A percentile compares a stretch with the other conserved stretches of the same genome.
phyloP scores from a whole-genome alignment of 2,113 vertebrate species.

The Oncorhynchus keta region DNA sequence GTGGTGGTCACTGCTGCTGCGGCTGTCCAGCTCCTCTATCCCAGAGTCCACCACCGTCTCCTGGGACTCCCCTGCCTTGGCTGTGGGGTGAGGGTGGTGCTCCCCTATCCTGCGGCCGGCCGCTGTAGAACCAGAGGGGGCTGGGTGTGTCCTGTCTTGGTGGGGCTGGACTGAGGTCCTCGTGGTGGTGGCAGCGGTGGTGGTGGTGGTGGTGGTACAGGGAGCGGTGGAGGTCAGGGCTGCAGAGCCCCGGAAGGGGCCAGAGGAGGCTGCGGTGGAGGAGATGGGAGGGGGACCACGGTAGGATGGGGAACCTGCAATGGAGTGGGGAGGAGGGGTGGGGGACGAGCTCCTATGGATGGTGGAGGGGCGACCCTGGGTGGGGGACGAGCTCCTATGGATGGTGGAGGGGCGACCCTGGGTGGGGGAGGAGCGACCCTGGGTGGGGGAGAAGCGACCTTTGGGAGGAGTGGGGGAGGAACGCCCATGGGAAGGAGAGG shows the following conservation, averaged over 20 bases:
- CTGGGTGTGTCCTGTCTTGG: constrained; percentile 37
- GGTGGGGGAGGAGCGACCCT: no score
- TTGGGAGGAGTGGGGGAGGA: no score
- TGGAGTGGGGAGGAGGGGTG: constrained; percentile 62
- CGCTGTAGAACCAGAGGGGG: constrained; percentile 40
- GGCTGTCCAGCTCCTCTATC: constrained; percentile 90
- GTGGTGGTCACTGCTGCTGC: constrained; percentile 92
- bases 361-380: constrained; percentile 69
- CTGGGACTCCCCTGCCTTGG: constrained; percentile 76
- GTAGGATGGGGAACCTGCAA: constrained; percentile 66
- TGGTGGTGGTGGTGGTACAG: constrained; percentile 51
- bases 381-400: constrained; percentile 65
- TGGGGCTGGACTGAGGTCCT: constrained; percentile 55
- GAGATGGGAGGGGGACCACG: constrained; percentile 43
- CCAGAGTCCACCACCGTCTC: constrained; percentile 89
- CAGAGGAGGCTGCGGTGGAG: constrained; percentile 52
- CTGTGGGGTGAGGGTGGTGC: constrained; percentile 53
- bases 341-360: constrained; percentile 66
- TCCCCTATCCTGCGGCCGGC: constrained; percentile 56
- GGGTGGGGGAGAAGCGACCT: no score
- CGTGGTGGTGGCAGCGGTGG: constrained; percentile 62
- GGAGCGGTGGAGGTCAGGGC: constrained; percentile 48
- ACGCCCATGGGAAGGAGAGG: constrained; percentile 54
- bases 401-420: constrained; percentile 68
- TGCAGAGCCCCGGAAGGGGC: constrained; percentile 56